Conservation (phyloP, 2,888 invertebrate genomes). For the Diarsia brunnea region DNA sequence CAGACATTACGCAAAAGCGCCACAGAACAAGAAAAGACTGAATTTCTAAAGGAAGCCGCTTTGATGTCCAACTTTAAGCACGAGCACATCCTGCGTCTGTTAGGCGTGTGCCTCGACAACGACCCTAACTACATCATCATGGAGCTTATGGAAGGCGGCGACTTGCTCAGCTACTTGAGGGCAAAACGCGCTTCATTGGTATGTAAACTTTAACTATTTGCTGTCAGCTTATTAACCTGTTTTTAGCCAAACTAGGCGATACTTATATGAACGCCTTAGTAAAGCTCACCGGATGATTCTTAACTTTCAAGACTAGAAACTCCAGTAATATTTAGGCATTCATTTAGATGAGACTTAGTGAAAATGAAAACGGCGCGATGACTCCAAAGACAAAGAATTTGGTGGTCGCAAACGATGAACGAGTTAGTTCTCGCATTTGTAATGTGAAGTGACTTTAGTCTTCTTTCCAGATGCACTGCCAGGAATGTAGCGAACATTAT, state of each 20-base stretch:
- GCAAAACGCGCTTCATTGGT: conserved; percentile 95
- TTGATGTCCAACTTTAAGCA: conserved; percentile 99
- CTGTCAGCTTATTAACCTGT: too few relatives aligned
- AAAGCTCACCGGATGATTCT: too few relatives aligned
- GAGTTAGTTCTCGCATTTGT: too few relatives aligned
- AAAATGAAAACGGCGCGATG: background rate
- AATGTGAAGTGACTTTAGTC: too few relatives aligned
- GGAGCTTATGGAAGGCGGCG: conserved; percentile 99
- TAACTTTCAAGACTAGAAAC: too few relatives aligned
- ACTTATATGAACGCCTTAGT: too few relatives aligned
- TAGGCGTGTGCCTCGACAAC: conserved; percentile 98
- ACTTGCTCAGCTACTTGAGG: conserved; percentile 97
- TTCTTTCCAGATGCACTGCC: too few relatives aligned
- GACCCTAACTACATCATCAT: conserved; percentile 98
- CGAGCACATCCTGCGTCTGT: conserved; percentile 97
- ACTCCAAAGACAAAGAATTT: background rate
- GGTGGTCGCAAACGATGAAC: too few relatives aligned
- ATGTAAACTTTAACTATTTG: conserved; percentile 65
- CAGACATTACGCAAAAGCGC: conserved; percentile 98
- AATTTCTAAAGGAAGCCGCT: conserved; percentile 99
- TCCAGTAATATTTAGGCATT: too few relatives aligned
- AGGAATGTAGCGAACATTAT: background rate
- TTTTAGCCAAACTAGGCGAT: too few relatives aligned
- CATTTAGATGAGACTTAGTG: background rate
- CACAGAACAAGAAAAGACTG: conserved; percentile 96